Evolutionary conservation across 2,888 invertebrate species (phyloP), one percentile per base, ranked within the genome.

Genomic region (Nephrocerus scutellatus): DNA sequence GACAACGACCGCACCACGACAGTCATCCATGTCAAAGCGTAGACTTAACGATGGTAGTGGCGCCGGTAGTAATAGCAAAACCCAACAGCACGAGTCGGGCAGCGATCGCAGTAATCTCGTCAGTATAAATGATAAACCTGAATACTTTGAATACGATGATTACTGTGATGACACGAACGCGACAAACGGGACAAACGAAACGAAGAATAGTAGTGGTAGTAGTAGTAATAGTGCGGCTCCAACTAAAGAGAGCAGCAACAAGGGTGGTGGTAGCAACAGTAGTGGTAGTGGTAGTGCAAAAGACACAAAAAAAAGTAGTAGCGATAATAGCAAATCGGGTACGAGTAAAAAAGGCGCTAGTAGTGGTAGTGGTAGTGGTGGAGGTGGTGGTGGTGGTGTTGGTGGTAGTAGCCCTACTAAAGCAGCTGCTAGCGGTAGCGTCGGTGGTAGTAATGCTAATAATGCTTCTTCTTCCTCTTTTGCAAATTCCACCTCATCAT

Each of bases 391-490:
- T 56, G 56, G 55, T 57, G 56, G 56, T 52, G 53, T 54, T 55
- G 56, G 53, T 46, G 44, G 45, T 49, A 48, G 48, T 52, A 67
- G 71, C 70, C 68, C 63, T 63, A 62, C 58, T 55, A 54, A 52
- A 57, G 56, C 59, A 58, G 62, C 63, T 60, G 60, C 60, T 60
- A 62, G 62, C 57, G 55, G 58, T 61, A 53, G 57, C 61, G 71
- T 63, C 67, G 68, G 72, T 66, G 72, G 75, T 76, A 77, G 76
- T 72, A 73, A 70, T 72, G 66, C 70, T 69, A 69, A 69, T 68
- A 62, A 63, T 65, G 66, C 74, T 72, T 77, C 74, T 74, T 73
- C 76, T 70, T 67, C 73, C 72, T 76, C 74, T 74, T 73, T 76
- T 70, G 65, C 74, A 70, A 64, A 63, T 57, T 60, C 64, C 62